Base-by-base conservation (phyloP, 2,888 invertebrate species). In the Drosophila setosimentum region DNA sequence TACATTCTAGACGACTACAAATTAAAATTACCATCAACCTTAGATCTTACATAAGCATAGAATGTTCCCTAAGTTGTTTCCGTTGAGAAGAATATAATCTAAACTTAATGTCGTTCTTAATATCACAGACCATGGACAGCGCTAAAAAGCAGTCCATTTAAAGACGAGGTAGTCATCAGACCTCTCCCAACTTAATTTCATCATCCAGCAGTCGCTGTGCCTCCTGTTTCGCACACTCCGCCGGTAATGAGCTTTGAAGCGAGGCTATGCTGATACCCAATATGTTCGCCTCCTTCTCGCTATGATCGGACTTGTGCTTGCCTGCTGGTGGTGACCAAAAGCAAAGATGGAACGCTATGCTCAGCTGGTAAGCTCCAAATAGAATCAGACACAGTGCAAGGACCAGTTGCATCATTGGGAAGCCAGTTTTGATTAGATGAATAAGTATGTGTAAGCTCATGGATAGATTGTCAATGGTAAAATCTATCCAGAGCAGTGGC, bases 401-500 rank as follows among this genome's bases (percentile, higher is more conserved):
- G 1, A 93, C 92, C 78, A 94, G 93, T 83, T 95, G 91, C 3
- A 94, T 80, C 0, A 94, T 93, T 1, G 95, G 95, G 0, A 93
- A 94, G 50, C 94, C 92, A 70, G 94, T 93, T 71, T 94, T 93
- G 2, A 94, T 93, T 1, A 95, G 89, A 27, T 93, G 93, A 0
- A 95, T 91, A 2, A 95, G 83, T 5, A 92, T 81, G 29, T 93
- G 83, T 4, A 95, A 87, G 0, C 92, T 90, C 33, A 92, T 82
- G 0, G 95, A 94, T 16, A 93, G 80, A 11, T 85, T 86, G 33
- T 93, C 93, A 48, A 94, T 86, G 59, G 89, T 91, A 92, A 97
- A 91, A 85, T 96, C 95, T 0, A 95, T 91, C 96, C 97, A 97
- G 62, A 96, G 94, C 18, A 97, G 90, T 0, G 97, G 97, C 53